phyloP scores from a whole-genome alignment of 2,113 vertebrate genomes.

The Sander lucioperca region DNA sequence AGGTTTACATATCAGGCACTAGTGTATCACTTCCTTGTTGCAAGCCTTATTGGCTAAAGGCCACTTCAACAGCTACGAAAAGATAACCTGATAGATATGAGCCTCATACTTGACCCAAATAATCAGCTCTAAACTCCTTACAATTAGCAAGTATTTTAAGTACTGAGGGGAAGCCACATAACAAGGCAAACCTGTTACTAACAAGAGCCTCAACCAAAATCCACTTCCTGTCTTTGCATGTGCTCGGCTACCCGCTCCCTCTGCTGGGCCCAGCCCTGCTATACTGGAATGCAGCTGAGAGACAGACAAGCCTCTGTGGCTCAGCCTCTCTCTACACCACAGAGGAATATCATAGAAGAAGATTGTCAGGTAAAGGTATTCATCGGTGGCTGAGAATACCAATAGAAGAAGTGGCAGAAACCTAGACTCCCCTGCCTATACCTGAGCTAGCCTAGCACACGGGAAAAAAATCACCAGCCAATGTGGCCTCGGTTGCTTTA shows the following conservation, averaged over 20 bases:
- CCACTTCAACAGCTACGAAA: constrained; percentile 13
- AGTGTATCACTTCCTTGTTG: constrained; percentile 17
- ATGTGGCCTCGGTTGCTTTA: constrained; percentile 22
- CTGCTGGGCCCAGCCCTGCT: constrained; percentile 55
- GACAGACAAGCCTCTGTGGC: constrained; percentile 62
- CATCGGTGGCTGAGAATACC: constrained; percentile 15
- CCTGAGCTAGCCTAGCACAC: constrained; percentile 42
- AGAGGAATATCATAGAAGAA: constrained; percentile 9
- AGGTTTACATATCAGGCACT: not conserved
- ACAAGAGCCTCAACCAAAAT: constrained; percentile 36
- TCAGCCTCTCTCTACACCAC: constrained; percentile 27
- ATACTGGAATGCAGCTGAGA: constrained; percentile 58
- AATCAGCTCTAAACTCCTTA: not conserved
- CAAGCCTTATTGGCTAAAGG: constrained; percentile 7
- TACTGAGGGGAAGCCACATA: constrained; percentile 21
- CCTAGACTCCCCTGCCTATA: constrained; percentile 9
- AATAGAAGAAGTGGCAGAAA: constrained; percentile 10
- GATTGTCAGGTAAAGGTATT: constrained; percentile 50
- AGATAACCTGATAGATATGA: not conserved
- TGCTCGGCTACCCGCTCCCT: constrained; percentile 42
- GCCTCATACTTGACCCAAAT: not conserved
- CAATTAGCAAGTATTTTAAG: constrained; percentile 9
- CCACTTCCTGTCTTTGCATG: constrained; percentile 75
- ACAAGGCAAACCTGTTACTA: constrained; percentile 13
- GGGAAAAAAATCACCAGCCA: not conserved